Evolutionary conservation across 2,888 invertebrate genomes (phyloP), one percentile per base, ranked within the genome.

Genomic region (Agrochola litura): DNA sequence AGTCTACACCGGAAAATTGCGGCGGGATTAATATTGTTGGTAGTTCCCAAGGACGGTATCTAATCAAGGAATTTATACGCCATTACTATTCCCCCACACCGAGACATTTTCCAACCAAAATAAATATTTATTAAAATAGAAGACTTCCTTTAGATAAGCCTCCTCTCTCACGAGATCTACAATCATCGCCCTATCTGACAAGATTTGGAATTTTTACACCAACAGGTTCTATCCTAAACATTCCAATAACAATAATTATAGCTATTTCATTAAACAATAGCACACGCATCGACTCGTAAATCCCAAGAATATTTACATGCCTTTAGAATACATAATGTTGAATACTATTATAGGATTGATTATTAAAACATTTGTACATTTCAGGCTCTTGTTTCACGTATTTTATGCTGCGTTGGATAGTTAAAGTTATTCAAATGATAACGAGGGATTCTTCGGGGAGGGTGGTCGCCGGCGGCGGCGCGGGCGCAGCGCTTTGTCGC

Each of bases 41-140:
- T 93, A 90, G 93, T 95, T 96, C 96, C 95, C 96, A 95, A 92
- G 93, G 92, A 91, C 92, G 93, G 90, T 96, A 96, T 96, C 96
- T 96, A 96, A 96, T 96, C 96, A 93, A 90, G 93, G 92, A 85
- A 94, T 95, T 93, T 94, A 95, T 92, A 93, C 92, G 91, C 89
- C 92, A 94, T 93, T 93, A 94, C 94, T 92, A 94, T 93, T 95
- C 92, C 91, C 92, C 91, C 89, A 92, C 91, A 90, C 90, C 91
- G 91, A 86, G 91, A 90, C 89, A 91, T 91, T 93, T 93, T 92
- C 92, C 91, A 90, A 89, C 92, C 90, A 94, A 95, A 95, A 95
- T 94, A 95, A 95, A 96, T 96, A 96, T 96, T 95, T 94, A 95
- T 92, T 94, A 92, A 92, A 94, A 93, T 92, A 92, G 91, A 92